Evolutionary conservation across 2,113 vertebrate species (phyloP).

Genomic region (Eurystomus gularis): DNA sequence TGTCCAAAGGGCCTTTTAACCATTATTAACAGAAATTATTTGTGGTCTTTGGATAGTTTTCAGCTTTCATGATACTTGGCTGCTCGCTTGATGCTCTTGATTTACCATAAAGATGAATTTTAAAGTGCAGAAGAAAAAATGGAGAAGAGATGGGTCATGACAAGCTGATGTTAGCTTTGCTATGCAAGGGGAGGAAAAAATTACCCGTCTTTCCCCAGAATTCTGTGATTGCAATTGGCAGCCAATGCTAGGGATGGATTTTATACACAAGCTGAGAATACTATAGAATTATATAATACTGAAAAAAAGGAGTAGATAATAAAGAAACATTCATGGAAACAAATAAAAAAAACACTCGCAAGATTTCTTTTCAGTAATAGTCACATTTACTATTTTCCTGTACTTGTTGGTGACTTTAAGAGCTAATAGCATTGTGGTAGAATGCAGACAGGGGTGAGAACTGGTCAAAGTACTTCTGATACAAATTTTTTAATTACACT

Average conservation of each 20-base stretch:
- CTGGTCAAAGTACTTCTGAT: not conserved
- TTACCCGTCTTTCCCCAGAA: not conserved
- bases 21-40: not conserved
- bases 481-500: not conserved
- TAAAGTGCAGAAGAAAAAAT: not conserved
- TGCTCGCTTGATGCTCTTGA: not conserved
- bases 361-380: not conserved
- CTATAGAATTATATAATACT: not conserved
- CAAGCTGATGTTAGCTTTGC: not conserved
- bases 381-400: not conserved
- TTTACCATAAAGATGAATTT: not conserved
- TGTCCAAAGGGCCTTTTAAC: not conserved
- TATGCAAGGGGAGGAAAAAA: not conserved
- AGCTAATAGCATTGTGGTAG: not conserved
- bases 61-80: not conserved
- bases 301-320: not conserved
- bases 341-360: not conserved
- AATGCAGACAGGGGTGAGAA: not conserved
- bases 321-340: not conserved
- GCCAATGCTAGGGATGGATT: not conserved
- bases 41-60: not conserved
- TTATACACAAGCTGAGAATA: accelerated
- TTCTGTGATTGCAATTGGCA: not conserved
- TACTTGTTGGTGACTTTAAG: not conserved
- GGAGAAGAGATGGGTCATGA: not conserved